Base-by-base conservation (phyloP, 1,140 invertebrate genomes). In the Drosophila quadrilineata region DNA sequence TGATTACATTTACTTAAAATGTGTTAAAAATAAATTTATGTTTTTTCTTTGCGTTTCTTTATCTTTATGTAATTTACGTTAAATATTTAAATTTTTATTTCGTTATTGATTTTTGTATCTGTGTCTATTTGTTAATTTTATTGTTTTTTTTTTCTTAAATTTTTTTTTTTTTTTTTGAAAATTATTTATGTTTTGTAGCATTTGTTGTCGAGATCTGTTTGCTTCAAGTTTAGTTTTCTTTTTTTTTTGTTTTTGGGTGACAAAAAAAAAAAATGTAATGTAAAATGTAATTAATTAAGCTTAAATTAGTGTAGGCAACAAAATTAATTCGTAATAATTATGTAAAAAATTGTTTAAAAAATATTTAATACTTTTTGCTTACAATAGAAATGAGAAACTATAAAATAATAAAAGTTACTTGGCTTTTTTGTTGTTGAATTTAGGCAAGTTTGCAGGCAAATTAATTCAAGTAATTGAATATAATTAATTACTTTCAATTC, bases 151-250 rank as follows among this genome's bases (percentile, higher is more conserved):
- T 57, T 36, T 62, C 31, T 50, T 12, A 53, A 38, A 29, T 67
- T 38, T 24, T 31, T 70, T 75, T 75, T 71, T 75, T 76, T 76
- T 56, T 53, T n/a, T 35, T 67, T 48, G 52, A 26, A 65, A 58
- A 65, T 26, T 31, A 31, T 22, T 19, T 21, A 22, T 57, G 14
- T 53, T 71, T 46, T 71, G 64, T 60, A 64, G 58, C 58, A 60
- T 60, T 71, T 82, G n/a, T n/a, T n/a, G 36, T 67, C 67, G 75
- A 80, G 76, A 80, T 80, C 68, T n/a, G n/a, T 41, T 71, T 68
- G 59, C 57, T 66, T 53, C 16, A n/a, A n/a, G 14, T 28, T 29
- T 21, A 48, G 14, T 17, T 16, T 46, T 46, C 40, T 2, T 12
- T 28, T 3, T 17, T 31, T 31, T 6, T 48, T 48, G 5, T 31